Evolutionary conservation across 2,888 invertebrate species (phyloP).

Genomic region (Lithosia quadra): DNA sequence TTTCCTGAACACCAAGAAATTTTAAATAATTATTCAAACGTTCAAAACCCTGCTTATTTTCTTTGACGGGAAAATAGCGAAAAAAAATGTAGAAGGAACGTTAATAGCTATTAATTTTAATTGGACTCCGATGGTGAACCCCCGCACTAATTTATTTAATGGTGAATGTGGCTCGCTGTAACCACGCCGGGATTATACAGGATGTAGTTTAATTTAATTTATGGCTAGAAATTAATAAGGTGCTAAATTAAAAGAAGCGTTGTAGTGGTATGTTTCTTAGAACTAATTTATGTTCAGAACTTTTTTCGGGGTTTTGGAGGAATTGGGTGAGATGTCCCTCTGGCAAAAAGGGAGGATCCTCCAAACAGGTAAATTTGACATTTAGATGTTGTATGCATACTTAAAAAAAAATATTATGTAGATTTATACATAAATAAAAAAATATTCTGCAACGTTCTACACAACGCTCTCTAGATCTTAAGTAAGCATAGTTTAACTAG

Average conservation of each 20-base stretch:
- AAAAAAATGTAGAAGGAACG: conserved; percentile 13
- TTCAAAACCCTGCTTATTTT: conserved; percentile 1
- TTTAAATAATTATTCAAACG: not conserved
- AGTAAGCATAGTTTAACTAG: no score
- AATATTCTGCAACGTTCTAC: no score
- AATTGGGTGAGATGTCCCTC: no score
- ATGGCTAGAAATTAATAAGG: not conserved
- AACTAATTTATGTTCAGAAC: not conserved
- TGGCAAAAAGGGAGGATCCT: no score
- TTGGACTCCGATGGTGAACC: conserved; percentile 22
- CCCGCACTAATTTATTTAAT: conserved; percentile 21
- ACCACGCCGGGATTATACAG: conserved; percentile 8
- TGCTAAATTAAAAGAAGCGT: not conserved
- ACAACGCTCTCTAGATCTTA: no score
- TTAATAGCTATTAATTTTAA: conserved; percentile 39
- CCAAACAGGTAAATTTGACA: no score
- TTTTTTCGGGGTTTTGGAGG: not conserved
- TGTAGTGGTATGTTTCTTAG: not conserved
- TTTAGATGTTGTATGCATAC: no score
- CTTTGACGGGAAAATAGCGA: conserved; percentile 20
- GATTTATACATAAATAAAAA: no score
- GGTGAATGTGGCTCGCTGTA: not conserved
- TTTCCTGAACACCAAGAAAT: not conserved
- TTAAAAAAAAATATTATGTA: no score
- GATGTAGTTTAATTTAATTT: conserved; percentile 7